A percentile compares a stretch with the other conserved stretches of the same genome.
phyloP scores from a whole-genome alignment of 2,888 invertebrate species.

The Punctoribates punctum region DNA sequence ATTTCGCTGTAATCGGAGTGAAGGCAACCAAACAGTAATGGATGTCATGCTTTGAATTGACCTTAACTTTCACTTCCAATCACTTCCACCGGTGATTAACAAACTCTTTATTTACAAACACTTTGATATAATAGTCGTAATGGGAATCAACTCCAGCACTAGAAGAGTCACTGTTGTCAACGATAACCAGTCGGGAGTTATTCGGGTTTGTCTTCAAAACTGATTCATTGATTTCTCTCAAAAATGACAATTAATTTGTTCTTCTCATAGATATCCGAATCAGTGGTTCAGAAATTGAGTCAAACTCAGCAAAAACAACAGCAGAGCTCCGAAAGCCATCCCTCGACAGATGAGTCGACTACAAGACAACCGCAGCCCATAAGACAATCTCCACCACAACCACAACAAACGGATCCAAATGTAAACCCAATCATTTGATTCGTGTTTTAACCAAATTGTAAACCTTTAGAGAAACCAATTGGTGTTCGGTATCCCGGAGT shows the following conservation, averaged over 20 bases:
- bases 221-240: background rate
- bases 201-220: slow-evolving; percentile 19
- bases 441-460: background rate
- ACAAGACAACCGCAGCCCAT: background rate
- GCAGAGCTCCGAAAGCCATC: slow-evolving; percentile 7
- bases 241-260: background rate
- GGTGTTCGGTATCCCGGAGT: background rate
- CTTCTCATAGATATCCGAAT: slow-evolving; percentile 46
- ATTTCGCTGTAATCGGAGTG: too few species aligned
- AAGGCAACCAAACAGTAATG: too few species aligned
- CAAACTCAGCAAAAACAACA: slow-evolving; percentile 5
- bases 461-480: slow-evolving; percentile 4
- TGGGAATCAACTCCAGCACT: slow-evolving; percentile 40
- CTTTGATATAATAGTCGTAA: too few species aligned
- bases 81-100: too few species aligned
- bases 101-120: too few species aligned
- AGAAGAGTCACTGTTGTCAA: slow-evolving; percentile 47
- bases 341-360: background rate
- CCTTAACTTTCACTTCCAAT: too few species aligned
- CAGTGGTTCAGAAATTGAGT: slow-evolving; percentile 44
- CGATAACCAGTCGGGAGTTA: slow-evolving; percentile 43
- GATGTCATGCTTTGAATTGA: too few species aligned
- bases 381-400: background rate
- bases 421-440: background rate
- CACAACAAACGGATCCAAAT: slow-evolving; percentile 13